phyloP scores from a whole-genome alignment of 2,888 invertebrate species.

The Agrotis ipsilon region DNA sequence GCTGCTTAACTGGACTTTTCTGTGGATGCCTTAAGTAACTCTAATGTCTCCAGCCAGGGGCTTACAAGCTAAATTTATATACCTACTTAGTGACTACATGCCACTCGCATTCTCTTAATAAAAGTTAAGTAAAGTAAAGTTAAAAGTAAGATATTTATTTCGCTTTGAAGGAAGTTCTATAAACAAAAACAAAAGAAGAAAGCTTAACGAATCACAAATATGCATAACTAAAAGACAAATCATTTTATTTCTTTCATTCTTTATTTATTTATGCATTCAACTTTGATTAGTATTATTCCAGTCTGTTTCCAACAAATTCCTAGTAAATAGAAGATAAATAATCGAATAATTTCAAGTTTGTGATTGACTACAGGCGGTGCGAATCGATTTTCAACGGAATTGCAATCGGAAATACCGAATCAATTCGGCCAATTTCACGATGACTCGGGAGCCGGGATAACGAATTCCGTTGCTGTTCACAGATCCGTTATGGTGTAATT shows the following conservation, averaged over 20 bases:
- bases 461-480: conserved; percentile 72
- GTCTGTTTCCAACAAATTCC: conserved; percentile 35
- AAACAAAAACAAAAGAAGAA: conserved; percentile 15
- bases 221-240: conserved; percentile 10
- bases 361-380: conserved; percentile 64
- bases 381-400: conserved; percentile 79
- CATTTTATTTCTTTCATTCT: conserved; percentile 22
- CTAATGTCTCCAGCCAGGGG: too few species aligned
- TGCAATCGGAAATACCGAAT: conserved; percentile 84
- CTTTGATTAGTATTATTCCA: conserved; percentile 37
- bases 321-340: conserved; percentile 53
- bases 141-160: too few species aligned
- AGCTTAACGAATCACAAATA: conserved; percentile 38
- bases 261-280: conserved; percentile 16
- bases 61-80: too few species aligned
- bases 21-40: too few species aligned
- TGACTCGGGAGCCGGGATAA: conserved; percentile 74
- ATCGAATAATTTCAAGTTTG: conserved; percentile 57
- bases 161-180: background rate
- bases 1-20: too few species aligned
- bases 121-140: too few species aligned
- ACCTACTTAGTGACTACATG: too few species aligned
- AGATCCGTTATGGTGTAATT: conserved; percentile 48
- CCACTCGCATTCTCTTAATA: too few species aligned
- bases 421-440: conserved; percentile 81